These are phyloP conservation scores for Sus scrofa DNA, from an alignment of 2,113 vertebrate species.

Conservation along the genomic window T2T-Sscrofa CM000824.6:111077001-111077500, in stretches of 20 bases:
- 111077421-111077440: too few species aligned
- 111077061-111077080: background rate
- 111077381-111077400: too few species aligned
- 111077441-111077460: too few species aligned
- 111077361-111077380: too few species aligned
- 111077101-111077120: background rate
- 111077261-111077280: background rate
- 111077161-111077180: background rate
- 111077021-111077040: slow-evolving; percentile 28
- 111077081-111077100: background rate
- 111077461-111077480: too few species aligned
- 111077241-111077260: background rate
- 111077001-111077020: background rate
- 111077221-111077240: background rate
- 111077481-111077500: too few species aligned
- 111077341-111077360: too few species aligned
- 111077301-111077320: too few species aligned
- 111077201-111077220: background rate
- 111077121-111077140: background rate
- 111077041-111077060: background rate
- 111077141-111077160: background rate
- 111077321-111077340: too few species aligned
- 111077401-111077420: too few species aligned
- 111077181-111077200: background rate
- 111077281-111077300: too few species aligned